These are phyloP conservation scores for Hylaeus anthracinus DNA, from an alignment of 1,140 invertebrate genomes.

Conservation along the genomic window DNA sequence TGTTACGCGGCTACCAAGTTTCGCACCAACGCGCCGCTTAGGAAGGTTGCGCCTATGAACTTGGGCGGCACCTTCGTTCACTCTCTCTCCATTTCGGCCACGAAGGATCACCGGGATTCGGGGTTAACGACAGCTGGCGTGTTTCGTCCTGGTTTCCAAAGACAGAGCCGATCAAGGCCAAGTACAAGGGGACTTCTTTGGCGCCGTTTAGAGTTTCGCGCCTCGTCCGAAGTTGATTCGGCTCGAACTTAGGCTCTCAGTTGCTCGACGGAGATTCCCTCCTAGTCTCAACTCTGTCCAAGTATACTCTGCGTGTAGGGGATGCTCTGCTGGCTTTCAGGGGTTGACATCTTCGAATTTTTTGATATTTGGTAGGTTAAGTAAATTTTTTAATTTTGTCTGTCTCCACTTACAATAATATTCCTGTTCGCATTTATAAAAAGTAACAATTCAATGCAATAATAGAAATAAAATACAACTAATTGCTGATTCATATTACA, in stretches of 20 bases:
- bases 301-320: too few species aligned
- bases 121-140: conserved; percentile 62
- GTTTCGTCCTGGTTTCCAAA: conserved; percentile 56
- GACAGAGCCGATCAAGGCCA: conserved; percentile 56
- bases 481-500: too few species aligned
- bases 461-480: too few species aligned
- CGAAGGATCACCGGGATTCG: conserved; percentile 60
- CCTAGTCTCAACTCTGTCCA: not conserved
- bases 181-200: conserved; percentile 51
- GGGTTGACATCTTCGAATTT: too few species aligned
- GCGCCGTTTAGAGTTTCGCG: conserved; percentile 24
- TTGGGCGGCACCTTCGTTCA: conserved; percentile 64
- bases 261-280: not conserved
- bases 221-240: conserved; percentile 10
- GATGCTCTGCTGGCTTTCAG: too few species aligned
- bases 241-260: conserved; percentile 16
- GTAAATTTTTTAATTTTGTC: too few species aligned
- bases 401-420: too few species aligned
- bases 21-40: conserved; percentile 73
- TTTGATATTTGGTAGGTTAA: not conserved
- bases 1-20: conserved; percentile 76
- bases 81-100: conserved; percentile 52
- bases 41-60: conserved; percentile 76
- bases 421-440: too few species aligned
- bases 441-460: too few species aligned